phyloP scores from a whole-genome alignment of 2,888 invertebrate species.

The Ypsolopha sequella region DNA sequence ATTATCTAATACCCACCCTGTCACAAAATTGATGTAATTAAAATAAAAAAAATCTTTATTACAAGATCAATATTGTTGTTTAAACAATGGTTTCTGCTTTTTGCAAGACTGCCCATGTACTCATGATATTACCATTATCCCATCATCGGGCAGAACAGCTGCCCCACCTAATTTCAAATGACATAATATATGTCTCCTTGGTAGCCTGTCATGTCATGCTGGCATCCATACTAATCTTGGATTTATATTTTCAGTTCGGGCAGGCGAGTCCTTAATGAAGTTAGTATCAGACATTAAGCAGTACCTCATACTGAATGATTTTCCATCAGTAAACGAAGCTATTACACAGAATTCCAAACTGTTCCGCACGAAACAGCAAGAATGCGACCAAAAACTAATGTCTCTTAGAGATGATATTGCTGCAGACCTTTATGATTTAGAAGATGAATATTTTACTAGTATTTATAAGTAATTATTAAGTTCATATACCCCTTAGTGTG shows the following conservation, averaged over 20 bases:
- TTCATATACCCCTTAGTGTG: slow-evolving; percentile 1
- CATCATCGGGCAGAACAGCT: too few relatives aligned
- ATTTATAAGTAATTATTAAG: slow-evolving; percentile 74
- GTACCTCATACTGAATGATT: slow-evolving; percentile 97
- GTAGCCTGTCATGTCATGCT: too few relatives aligned
- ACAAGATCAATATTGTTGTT: too few relatives aligned
- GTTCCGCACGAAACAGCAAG: slow-evolving; percentile 90
- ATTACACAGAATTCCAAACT: slow-evolving; percentile 94
- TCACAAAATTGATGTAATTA: too few relatives aligned
- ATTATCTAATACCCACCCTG: too few relatives aligned
- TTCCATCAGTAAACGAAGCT: slow-evolving; percentile 97
- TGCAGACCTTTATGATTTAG: slow-evolving; percentile 90
- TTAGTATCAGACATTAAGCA: slow-evolving; percentile 98
- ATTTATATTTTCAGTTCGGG: slow-evolving; percentile 78
- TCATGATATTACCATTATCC: too few relatives aligned
- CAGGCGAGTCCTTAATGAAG: slow-evolving; percentile 97
- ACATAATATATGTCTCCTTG: too few relatives aligned
- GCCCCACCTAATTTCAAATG: too few relatives aligned
- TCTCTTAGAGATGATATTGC: slow-evolving; percentile 95
- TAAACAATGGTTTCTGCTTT: too few relatives aligned
- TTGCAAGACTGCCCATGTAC: too few relatives aligned
- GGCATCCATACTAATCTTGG: too few relatives aligned
- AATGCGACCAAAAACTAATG: slow-evolving; percentile 94
- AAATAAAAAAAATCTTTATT: too few relatives aligned
- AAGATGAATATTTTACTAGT: slow-evolving; percentile 93